Evolutionary conservation across 1,140 invertebrate species (phyloP).

Genomic region (Bombus soroeensis): DNA sequence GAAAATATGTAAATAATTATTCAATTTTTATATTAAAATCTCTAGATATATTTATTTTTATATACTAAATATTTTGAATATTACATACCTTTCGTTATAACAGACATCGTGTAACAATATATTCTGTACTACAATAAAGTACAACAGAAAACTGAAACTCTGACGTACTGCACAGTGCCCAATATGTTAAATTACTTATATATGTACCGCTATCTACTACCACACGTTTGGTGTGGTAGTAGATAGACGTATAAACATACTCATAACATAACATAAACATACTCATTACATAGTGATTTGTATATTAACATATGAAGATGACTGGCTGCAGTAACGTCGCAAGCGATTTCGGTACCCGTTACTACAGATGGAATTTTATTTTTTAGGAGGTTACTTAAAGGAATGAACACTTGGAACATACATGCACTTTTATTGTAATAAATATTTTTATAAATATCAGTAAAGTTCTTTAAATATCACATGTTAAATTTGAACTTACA

Average conservation of each 20-base stretch:
- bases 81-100: conserved; percentile 61
- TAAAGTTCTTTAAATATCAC: conserved; percentile 20
- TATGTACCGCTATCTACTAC: no score
- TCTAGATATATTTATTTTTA: neutral
- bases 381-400: neutral
- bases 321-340: neutral
- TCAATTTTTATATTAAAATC: neutral
- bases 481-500: neutral
- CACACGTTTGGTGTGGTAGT: no score
- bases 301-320: neutral
- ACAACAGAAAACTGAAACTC: neutral
- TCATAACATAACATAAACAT: neutral
- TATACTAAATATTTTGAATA: neutral
- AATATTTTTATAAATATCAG: conserved; percentile 21
- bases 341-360: neutral
- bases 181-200: neutral
- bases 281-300: neutral
- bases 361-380: neutral
- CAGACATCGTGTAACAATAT: conserved; percentile 55
- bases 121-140: neutral
- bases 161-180: neutral
- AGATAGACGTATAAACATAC: no score
- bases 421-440: conserved; percentile 21
- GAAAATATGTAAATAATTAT: neutral
- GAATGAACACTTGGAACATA: neutral